phyloP scores from a whole-genome alignment of 2,888 invertebrate genomes.

The Tridacna crocea region DNA sequence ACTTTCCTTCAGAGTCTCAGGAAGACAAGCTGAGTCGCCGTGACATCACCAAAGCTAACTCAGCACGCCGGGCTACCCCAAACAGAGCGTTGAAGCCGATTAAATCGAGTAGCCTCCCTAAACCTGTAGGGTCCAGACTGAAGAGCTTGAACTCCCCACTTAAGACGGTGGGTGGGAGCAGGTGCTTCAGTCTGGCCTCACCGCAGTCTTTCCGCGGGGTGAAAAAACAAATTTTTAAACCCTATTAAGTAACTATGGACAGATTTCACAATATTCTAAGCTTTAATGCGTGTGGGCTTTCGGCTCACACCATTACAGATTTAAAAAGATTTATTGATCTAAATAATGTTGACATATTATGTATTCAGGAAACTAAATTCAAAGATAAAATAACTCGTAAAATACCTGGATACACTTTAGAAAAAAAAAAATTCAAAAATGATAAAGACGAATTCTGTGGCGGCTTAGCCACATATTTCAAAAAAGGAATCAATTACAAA shows the following conservation, averaged over 20 bases:
- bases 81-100: not conserved
- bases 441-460: not conserved
- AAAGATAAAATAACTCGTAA: not conserved
- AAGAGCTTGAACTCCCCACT: not conserved
- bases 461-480: constrained; percentile 1
- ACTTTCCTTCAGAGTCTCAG: too few species aligned
- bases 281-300: constrained; percentile 10
- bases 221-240: not conserved
- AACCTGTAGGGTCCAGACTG: not conserved
- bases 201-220: not conserved
- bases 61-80: not conserved
- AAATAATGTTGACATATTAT: not conserved
- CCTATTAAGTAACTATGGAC: not conserved
- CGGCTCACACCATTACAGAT: constrained; percentile 8
- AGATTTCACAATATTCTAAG: not conserved
- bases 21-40: too few species aligned
- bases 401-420: constrained; percentile 2
- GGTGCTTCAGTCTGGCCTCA: constrained; percentile 1
- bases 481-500: constrained; percentile 7
- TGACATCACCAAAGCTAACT: not conserved
- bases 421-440: not conserved
- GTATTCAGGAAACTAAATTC: constrained; percentile 16
- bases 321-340: constrained; percentile 8
- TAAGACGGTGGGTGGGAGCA: not conserved
- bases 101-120: not conserved